A percentile compares a stretch with the other conserved stretches of the same genome.
These are phyloP conservation scores for Anthopleura sola DNA, from an alignment of 64 coral and sea anemone species.

Conservation along the genomic window DNA sequence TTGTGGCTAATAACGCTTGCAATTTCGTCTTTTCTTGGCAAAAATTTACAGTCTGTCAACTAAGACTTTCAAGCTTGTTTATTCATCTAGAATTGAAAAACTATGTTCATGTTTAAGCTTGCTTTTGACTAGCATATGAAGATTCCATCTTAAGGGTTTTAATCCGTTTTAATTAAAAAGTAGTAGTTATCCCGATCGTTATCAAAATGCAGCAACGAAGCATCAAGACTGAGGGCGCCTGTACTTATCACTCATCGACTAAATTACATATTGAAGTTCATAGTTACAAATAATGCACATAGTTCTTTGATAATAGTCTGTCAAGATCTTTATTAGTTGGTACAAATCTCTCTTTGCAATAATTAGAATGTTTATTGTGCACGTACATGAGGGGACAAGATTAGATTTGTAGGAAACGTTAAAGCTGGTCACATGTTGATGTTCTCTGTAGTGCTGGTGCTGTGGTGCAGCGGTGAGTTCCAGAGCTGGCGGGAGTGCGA, in stretches of 20 bases:
- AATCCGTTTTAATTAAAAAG: not conserved
- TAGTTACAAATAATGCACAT: not conserved
- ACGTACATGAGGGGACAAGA: too few species aligned
- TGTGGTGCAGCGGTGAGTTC: too few species aligned
- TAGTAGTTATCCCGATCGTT: not conserved
- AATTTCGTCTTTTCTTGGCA: too few species aligned
- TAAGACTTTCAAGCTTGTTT: not conserved
- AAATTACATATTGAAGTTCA: not conserved
- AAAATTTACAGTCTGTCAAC: too few species aligned
- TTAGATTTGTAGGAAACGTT: too few species aligned
- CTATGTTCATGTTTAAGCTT: not conserved
- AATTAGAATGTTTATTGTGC: too few species aligned
- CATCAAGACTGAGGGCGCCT: not conserved
- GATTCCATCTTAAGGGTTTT: not conserved
- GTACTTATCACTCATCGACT: not conserved
- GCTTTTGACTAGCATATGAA: not conserved
- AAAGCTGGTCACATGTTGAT: too few species aligned
- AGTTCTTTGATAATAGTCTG: not conserved
- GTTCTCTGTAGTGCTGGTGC: too few species aligned
- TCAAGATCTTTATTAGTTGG: not conserved
- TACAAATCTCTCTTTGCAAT: too few species aligned
- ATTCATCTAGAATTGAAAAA: not conserved
- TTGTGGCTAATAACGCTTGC: too few species aligned
- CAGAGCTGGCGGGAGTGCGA: too few species aligned
- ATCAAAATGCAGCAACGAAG: not conserved